These are phyloP conservation scores for Caretta caretta DNA, from an alignment of 2,113 vertebrate genomes.

Conservation along the genomic window DNA sequence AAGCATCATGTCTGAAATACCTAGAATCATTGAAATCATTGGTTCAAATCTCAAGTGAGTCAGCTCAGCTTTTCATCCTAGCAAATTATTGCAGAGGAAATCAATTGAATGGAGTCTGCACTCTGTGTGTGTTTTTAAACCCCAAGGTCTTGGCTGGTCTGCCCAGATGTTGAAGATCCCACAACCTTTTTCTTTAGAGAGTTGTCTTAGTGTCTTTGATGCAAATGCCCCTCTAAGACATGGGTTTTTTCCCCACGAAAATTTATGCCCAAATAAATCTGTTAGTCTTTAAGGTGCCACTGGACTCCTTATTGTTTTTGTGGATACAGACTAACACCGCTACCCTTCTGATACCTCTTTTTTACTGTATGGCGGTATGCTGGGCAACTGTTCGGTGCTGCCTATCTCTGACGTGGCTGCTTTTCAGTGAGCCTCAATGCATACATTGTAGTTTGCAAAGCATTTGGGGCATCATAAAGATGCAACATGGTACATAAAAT, in stretches of 20 bases:
- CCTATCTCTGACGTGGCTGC: conserved; percentile 34
- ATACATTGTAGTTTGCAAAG: conserved; percentile 13
- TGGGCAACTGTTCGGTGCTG: conserved; percentile 17
- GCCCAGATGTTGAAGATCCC: not conserved
- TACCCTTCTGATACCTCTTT: not conserved
- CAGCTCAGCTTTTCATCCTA: conserved; percentile 28
- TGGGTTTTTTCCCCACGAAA: no score
- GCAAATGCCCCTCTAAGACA: not conserved
- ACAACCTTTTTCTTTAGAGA: conserved; percentile 35
- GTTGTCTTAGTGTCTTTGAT: conserved; percentile 53
- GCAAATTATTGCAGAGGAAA: conserved; percentile 38
- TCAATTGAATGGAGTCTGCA: conserved; percentile 25
- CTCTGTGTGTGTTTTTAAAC: conserved; percentile 42
- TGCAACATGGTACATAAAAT: conserved; percentile 16
- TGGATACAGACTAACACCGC: no score
- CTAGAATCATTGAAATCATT: conserved; percentile 34
- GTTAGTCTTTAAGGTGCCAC: no score
- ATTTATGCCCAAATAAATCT: no score
- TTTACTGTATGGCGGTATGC: conserved; percentile 49
- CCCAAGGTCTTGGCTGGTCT: conserved; percentile 2
- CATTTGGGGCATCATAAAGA: not conserved
- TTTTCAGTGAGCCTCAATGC: conserved; percentile 31
- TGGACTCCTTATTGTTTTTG: no score
- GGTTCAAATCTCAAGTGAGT: not conserved
- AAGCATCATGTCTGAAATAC: not conserved